Percentiles rank a stretch among this genome's conserved stretches.
Conservation (phyloP, 2,113 vertebrate species). For the Zosterops borbonicus region DNA sequence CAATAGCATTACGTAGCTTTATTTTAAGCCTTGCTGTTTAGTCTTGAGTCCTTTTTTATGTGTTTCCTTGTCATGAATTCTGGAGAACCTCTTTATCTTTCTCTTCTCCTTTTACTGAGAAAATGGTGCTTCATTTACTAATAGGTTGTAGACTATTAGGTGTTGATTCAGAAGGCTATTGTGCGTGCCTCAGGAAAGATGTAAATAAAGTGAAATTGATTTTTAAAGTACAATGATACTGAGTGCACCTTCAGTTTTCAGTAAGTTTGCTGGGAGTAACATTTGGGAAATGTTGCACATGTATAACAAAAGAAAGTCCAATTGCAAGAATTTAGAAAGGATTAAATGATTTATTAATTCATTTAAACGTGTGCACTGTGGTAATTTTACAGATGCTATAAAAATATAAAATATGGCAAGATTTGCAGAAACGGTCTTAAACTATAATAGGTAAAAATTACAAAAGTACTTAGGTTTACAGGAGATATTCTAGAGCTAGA, state of each 20-base stretch:
- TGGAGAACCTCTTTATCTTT: not conserved
- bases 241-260: not conserved
- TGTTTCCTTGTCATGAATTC: not conserved
- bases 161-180: not conserved
- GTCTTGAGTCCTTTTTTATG: not conserved
- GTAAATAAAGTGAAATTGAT: not conserved
- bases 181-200: not conserved
- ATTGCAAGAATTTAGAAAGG: not conserved
- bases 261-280: not conserved
- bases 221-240: not conserved
- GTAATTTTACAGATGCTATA: not conserved
- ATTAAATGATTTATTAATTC: not conserved
- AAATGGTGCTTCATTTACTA: not conserved
- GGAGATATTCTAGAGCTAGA: not conserved
- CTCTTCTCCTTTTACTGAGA: not conserved
- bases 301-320: not conserved
- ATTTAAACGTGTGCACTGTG: not conserved
- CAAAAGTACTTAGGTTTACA: not conserved
- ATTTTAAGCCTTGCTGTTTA: not conserved
- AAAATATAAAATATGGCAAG: not conserved
- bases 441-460: not conserved
- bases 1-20: fast-evolving
- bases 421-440: not conserved
- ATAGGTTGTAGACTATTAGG: not conserved
- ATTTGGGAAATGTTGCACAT: not conserved